Percentiles rank a stretch among this genome's conserved stretches.
Conservation (phyloP, 1,140 invertebrate genomes). For the Apis cerana region DNA sequence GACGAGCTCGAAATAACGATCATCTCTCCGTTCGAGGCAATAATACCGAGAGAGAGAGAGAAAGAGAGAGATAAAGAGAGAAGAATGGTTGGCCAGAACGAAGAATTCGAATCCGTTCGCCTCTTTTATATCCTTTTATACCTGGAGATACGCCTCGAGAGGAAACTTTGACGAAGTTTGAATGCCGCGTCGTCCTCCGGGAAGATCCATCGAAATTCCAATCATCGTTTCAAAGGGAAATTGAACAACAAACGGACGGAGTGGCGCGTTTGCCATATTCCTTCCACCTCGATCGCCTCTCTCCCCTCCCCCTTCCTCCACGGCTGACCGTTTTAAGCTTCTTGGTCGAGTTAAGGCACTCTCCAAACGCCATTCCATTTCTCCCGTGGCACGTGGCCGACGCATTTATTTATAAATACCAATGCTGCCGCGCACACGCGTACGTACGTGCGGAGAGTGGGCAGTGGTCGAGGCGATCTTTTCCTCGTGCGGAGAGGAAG, state of each 20-base stretch:
- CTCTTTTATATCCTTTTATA: background rate
- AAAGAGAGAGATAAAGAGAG: no score
- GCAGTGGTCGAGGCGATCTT: no score
- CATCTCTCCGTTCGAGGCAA: background rate
- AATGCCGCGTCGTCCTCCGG: background rate
- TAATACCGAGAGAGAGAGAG: background rate
- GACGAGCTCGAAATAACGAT: constrained; percentile 16
- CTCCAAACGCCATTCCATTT: constrained; percentile 64
- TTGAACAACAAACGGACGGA: constrained; percentile 3
- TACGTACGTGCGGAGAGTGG: background rate
- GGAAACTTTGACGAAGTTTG: background rate
- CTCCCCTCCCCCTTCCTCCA: background rate
- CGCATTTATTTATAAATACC: constrained; percentile 74
- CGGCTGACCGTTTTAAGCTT: constrained; percentile 42
- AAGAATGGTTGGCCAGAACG: background rate
- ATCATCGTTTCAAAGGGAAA: background rate
- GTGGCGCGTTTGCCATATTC: constrained; percentile 8
- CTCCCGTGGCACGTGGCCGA: constrained; percentile 68
- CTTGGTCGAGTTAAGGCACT: constrained; percentile 66
- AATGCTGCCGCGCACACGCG: constrained; percentile 51
- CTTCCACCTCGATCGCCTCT: constrained; percentile 2
- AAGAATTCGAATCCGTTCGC: background rate
- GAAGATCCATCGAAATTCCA: constrained; percentile 19
- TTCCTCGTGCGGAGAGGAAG: background rate
- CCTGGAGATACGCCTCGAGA: background rate